Percentiles rank a stretch among this genome's conserved stretches.
phyloP scores from a whole-genome alignment of 2,888 invertebrate species.

The Ctena decussata region DNA sequence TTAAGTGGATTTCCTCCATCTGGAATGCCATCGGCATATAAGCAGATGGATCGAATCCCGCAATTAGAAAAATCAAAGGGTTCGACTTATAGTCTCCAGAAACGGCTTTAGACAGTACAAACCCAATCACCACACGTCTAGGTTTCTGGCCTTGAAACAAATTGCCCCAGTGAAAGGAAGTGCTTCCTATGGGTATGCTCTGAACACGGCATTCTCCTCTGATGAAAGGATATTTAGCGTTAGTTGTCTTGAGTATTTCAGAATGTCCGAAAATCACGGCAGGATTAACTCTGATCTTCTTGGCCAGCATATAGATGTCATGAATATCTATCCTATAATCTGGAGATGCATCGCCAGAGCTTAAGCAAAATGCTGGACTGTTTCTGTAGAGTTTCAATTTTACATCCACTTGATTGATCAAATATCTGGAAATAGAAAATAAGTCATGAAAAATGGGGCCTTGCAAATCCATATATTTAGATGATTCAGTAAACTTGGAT shows the following conservation, averaged over 20 bases:
- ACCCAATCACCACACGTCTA: conserved; percentile 17
- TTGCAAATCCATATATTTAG: conserved; percentile 46
- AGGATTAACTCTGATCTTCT: conserved; percentile 16
- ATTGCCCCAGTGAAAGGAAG: conserved; percentile 31
- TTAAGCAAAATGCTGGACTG: neutral
- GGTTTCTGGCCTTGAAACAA: conserved; percentile 42
- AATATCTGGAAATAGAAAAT: neutral
- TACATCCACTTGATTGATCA: conserved; percentile 10
- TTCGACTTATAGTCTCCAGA: conserved; percentile 27
- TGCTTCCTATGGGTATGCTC: conserved; percentile 22
- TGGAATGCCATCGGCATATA: conserved; percentile 32
- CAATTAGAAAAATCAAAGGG: conserved; percentile 44
- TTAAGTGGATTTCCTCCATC: conserved; percentile 28
- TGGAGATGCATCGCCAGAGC: neutral
- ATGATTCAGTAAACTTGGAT: conserved; percentile 20
- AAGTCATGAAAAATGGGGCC: conserved; percentile 37
- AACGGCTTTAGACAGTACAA: conserved; percentile 27
- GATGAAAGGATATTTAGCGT: conserved; percentile 28
- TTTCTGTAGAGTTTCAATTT: conserved; percentile 8
- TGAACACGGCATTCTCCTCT: conserved; percentile 24
- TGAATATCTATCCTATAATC: neutral
- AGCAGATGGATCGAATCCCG: conserved; percentile 15
- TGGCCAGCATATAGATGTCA: neutral
- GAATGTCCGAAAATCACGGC: conserved; percentile 39
- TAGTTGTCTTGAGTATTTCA: conserved; percentile 26